Conservation (phyloP, 1,140 invertebrate genomes). For the Drosophila subobscura region DNA sequence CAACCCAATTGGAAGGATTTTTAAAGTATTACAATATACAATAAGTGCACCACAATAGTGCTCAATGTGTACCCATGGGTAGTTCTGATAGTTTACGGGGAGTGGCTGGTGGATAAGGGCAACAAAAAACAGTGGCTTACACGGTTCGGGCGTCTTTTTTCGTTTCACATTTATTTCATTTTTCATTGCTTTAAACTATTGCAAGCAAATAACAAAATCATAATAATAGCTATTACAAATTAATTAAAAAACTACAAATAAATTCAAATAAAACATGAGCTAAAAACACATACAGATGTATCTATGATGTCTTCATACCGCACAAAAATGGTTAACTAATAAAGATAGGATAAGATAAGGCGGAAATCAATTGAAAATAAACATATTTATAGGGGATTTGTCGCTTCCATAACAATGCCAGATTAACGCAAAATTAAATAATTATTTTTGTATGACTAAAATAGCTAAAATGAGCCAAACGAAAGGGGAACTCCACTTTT, state of each 20-base stretch:
- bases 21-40: conserved; percentile 5
- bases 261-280: conserved; percentile 80
- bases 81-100: no score
- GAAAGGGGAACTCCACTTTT: conserved; percentile 4
- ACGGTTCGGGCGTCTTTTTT: conserved; percentile 25
- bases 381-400: conserved; percentile 22
- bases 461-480: conserved; percentile 35
- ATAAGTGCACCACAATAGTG: conserved; percentile 11
- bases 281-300: conserved; percentile 49
- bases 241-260: conserved; percentile 76
- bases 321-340: conserved; percentile 54
- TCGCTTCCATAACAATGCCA: conserved; percentile 45
- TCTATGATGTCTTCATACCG: conserved; percentile 58
- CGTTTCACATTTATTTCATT: conserved; percentile 66
- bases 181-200: conserved; percentile 71
- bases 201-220: conserved; percentile 79
- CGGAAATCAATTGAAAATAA: conserved; percentile 39
- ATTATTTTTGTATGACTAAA: conserved; percentile 25
- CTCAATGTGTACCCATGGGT: background rate
- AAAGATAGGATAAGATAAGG: conserved; percentile 5
- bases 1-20: conserved; percentile 59
- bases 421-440: conserved; percentile 25
- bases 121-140: conserved; percentile 16
- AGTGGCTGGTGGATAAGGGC: background rate
- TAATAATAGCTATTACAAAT: conserved; percentile 69